These are phyloP conservation scores for Anastatus disparis DNA, from an alignment of 1,140 invertebrate species.

Conservation along the genomic window DNA sequence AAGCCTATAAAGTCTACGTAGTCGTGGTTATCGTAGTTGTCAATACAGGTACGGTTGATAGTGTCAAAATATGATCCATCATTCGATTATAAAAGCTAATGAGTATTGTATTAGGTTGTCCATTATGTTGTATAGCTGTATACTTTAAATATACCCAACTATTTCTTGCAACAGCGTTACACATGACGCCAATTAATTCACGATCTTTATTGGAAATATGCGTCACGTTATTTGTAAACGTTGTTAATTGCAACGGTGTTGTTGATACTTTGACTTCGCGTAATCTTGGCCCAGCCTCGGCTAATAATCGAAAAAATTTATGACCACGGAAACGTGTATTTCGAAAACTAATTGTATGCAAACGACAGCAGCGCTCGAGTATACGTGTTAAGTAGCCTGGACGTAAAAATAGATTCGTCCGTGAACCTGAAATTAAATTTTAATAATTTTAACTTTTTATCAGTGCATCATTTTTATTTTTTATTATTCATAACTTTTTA, in stretches of 20 bases:
- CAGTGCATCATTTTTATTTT: no score
- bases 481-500: no score
- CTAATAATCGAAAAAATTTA: slow-evolving; percentile 54
- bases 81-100: slow-evolving; percentile 51
- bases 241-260: slow-evolving; percentile 45
- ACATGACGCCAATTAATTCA: slow-evolving; percentile 34
- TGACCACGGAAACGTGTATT: slow-evolving; percentile 45
- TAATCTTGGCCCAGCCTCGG: slow-evolving; percentile 38
- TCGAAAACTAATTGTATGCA: slow-evolving; percentile 50
- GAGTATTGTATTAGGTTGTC: slow-evolving; percentile 36
- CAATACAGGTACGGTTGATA: no score
- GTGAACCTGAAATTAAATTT: no score
- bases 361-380: slow-evolving; percentile 48
- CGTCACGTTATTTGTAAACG: slow-evolving; percentile 44
- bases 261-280: slow-evolving; percentile 13
- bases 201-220: slow-evolving; percentile 45
- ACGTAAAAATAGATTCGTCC: slow-evolving; percentile 46
- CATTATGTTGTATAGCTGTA: slow-evolving; percentile 33
- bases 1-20: no score
- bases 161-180: slow-evolving; percentile 18
- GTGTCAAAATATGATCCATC: no score
- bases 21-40: no score
- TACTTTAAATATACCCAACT: slow-evolving; percentile 47
- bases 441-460: no score
- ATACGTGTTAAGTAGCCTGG: slow-evolving; percentile 47